Evolutionary conservation across 2,113 vertebrate genomes (phyloP).

Genomic region (Gobius niger): DNA sequence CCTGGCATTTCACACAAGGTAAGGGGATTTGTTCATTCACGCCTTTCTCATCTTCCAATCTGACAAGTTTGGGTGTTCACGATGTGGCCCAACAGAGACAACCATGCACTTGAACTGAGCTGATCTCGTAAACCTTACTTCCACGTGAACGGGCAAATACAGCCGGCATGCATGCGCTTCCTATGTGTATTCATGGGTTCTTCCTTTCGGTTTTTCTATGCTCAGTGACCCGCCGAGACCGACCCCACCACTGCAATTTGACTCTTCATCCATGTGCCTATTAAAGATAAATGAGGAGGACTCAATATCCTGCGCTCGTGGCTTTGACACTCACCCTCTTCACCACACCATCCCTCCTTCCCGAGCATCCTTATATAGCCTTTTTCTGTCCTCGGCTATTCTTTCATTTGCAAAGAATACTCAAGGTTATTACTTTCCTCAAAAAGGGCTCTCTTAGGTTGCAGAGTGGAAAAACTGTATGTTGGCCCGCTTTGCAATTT

Average conservation of each 20-base stretch:
- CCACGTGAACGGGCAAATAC: constrained; percentile 27
- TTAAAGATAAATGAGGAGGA: constrained; percentile 71
- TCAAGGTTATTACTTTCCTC: constrained; percentile 65
- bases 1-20: too few relatives aligned
- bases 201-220: constrained; percentile 26
- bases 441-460: constrained; percentile 58
- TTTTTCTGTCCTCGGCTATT: constrained; percentile 10
- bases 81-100: not conserved
- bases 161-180: constrained; percentile 10
- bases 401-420: constrained; percentile 48
- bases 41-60: too few relatives aligned
- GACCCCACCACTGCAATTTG: constrained; percentile 56
- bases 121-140: constrained; percentile 19
- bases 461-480: constrained; percentile 43
- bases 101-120: constrained; percentile 14
- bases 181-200: constrained; percentile 6
- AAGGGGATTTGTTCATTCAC: too few relatives aligned
- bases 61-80: too few relatives aligned
- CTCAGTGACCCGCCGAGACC: constrained; percentile 52
- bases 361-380: constrained; percentile 5
- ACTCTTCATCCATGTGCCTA: constrained; percentile 55
- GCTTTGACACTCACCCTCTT: constrained; percentile 42
- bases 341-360: constrained; percentile 14
- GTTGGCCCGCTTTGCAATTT: constrained; percentile 47
- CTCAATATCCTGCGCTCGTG: constrained; percentile 56